Percentiles rank a stretch among this genome's conserved stretches.
Conservation (phyloP, 1,140 invertebrate genomes). For the Drosophila pruinosa region DNA sequence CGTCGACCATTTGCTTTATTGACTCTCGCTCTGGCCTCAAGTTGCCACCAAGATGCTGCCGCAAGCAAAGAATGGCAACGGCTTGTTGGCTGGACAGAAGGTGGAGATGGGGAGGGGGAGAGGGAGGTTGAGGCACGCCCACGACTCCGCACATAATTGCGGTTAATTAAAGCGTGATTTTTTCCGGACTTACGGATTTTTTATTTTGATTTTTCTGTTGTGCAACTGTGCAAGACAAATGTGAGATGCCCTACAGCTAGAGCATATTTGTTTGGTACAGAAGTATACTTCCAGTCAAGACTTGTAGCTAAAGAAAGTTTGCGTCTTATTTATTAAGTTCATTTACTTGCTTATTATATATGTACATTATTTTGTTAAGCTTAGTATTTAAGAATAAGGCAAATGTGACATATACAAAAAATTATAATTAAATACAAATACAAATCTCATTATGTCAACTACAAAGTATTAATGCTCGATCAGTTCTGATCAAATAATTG, state of each 20-base stretch:
- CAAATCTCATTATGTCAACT: no score
- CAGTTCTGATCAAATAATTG: no score
- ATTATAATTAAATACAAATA: no score
- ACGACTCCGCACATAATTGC: constrained; percentile 79
- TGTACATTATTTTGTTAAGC: no score
- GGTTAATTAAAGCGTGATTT: constrained; percentile 82
- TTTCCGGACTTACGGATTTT: constrained; percentile 30
- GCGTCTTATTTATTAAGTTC: no score
- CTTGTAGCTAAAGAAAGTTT: no score
- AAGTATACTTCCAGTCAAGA: background rate
- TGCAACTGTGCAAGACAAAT: constrained; percentile 15
- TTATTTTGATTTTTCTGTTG: constrained; percentile 10
- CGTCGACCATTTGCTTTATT: constrained; percentile 64
- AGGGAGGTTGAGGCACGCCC: constrained; percentile 27
- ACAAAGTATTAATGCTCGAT: no score
- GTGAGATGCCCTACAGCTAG: background rate
- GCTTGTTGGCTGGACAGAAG: no score
- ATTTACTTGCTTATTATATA: no score
- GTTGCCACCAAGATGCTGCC: constrained; percentile 35
- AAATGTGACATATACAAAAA: no score
- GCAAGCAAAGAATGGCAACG: background rate
- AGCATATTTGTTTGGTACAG: constrained; percentile 4
- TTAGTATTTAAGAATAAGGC: no score
- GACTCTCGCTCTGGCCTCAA: constrained; percentile 50
- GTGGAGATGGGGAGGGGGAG: background rate